Base-by-base conservation (phyloP, 2,888 invertebrate species). In the Eupithecia exiguata region DNA sequence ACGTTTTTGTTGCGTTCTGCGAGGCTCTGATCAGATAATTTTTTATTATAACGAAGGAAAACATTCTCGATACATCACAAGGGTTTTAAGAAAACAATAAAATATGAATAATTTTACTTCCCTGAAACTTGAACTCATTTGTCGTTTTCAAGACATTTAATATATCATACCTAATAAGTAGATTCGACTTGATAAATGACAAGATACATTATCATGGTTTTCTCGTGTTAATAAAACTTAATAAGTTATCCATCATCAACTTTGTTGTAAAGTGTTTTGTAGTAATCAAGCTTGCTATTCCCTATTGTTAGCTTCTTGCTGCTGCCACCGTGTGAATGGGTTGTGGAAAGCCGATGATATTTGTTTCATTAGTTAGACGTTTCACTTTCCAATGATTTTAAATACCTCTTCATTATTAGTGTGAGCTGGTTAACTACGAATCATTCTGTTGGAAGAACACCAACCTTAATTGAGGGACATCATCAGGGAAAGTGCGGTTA, bases 311-410 rank as follows among this genome's bases (percentile, higher is more conserved):
- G 79, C 78, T 75, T 79, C 77, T 80, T 81, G 58, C 53, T 81
- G 68, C n/a, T n/a, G 18, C 46, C 46, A 21, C 76, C 86, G 87
- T 89, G 89, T 86, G 88, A 89, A 90, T 85, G 82, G 72, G 77
- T 71, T 53, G 78, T 88, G 84, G 86, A 88, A 88, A 89, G 88
- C 83, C 77, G 77, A 77, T 77, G 78, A 74, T 75, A 79, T 77
- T 85, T 80, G 81, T 83, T 82, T 84, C 83, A 82, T 81, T 79
- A 81, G 78, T 72, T 72, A 71, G 77, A 80, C 80, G 84, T 89
- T 88, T 88, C 88, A 85, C 88, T 78, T 78, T 4, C 73, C 71
- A 67, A 40, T 73, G 35, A 49, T 36, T 65, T 65, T 35, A 53
- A 58, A 16, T 30, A 40, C 30, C 21, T 43, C 14, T 30, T 40